Percentiles rank a stretch among this genome's conserved stretches.
phyloP scores from a whole-genome alignment of 1,140 invertebrate genomes.

The Solenopsis invicta region DNA sequence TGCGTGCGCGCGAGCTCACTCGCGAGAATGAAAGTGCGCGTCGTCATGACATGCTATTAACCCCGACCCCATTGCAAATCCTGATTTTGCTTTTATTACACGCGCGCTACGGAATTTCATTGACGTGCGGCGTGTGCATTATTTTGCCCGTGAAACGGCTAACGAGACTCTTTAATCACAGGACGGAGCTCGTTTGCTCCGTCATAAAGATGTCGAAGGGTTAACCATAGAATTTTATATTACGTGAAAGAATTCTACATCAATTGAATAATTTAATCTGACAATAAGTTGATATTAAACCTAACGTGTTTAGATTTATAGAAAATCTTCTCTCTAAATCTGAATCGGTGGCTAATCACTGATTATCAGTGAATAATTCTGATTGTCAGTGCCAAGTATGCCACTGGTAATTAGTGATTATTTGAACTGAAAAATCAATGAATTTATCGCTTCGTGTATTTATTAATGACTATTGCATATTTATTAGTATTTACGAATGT shows the following conservation, averaged over 20 bases:
- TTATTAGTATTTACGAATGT: too few species aligned
- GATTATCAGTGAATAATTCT: too few species aligned
- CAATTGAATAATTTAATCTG: background rate
- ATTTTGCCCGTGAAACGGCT: constrained; percentile 19
- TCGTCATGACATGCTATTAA: constrained; percentile 48
- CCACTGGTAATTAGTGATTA: too few species aligned
- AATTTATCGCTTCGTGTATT: too few species aligned
- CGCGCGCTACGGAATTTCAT: background rate
- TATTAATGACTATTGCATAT: too few species aligned
- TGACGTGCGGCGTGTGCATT: background rate
- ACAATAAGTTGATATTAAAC: background rate
- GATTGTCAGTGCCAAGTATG: too few species aligned
- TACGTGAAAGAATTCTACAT: background rate
- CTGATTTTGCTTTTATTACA: constrained; percentile 36
- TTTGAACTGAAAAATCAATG: too few species aligned
- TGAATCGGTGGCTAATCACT: too few species aligned
- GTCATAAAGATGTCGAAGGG: background rate
- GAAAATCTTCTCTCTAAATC: too few species aligned
- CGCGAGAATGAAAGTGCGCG: constrained; percentile 32
- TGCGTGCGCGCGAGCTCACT: background rate
- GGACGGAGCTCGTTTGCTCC: background rate
- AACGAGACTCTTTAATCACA: constrained; percentile 33
- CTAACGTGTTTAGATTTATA: background rate
- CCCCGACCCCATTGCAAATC: constrained; percentile 19
- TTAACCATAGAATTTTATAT: background rate